A percentile compares a stretch with the other conserved stretches of the same genome.
Evolutionary conservation across 2,113 vertebrate genomes (phyloP).

Genomic region (Deroptyus accipitrinus): DNA sequence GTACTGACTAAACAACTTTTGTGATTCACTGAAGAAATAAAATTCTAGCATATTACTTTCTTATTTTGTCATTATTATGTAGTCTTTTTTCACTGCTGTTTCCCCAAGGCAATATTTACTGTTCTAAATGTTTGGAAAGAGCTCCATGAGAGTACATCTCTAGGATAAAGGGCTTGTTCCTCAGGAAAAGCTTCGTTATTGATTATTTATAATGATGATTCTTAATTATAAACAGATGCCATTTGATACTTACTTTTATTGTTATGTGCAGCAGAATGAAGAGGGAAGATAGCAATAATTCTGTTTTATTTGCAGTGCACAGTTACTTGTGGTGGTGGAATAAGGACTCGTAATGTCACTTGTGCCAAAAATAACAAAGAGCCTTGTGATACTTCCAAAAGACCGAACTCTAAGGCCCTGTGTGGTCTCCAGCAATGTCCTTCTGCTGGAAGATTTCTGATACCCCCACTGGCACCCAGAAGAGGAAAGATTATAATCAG

Average conservation of each 20-base stretch:
- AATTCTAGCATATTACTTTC: not conserved
- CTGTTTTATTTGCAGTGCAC: constrained; percentile 83
- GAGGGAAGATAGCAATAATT: not conserved
- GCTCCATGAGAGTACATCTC: not conserved
- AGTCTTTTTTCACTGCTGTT: not conserved
- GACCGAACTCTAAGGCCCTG: constrained; percentile 87
- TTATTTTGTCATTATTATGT: not conserved
- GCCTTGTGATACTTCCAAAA: constrained; percentile 80
- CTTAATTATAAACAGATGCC: not conserved
- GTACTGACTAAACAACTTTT: not conserved
- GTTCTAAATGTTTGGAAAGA: not conserved
- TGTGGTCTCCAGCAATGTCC: constrained; percentile 92
- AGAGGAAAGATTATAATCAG: constrained; percentile 49
- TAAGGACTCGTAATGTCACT: constrained; percentile 84
- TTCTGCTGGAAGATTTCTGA: constrained; percentile 59
- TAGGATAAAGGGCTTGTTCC: not conserved
- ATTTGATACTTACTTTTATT: not conserved
- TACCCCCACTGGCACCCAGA: constrained; percentile 41
- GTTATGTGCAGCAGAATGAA: not conserved
- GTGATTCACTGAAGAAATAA: not conserved
- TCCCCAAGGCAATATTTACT: not conserved
- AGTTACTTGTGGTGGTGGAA: constrained; percentile 89
- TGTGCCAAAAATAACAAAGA: constrained; percentile 79
- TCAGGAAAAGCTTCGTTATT: not conserved
- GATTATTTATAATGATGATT: not conserved